Base-by-base conservation (phyloP, 2,113 vertebrate species). In the Scomber scombrus region DNA sequence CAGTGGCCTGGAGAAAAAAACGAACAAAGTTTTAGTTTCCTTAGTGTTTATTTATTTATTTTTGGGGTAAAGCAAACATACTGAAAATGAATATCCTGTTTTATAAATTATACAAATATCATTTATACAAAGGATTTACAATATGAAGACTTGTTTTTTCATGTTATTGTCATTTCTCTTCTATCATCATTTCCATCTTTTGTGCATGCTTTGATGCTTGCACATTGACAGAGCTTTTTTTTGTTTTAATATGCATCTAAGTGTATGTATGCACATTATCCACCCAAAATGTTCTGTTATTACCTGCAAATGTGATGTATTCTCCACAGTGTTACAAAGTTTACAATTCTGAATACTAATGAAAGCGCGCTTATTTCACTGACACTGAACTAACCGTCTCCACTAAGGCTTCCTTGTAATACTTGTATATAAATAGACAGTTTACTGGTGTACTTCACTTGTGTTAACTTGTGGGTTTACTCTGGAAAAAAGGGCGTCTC, bases 401-500 rank as follows among this genome's bases (percentile, higher is more conserved):
- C 21, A 72, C 0, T 11, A 15, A 50, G 26, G 3, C 34, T 46
- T 68, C 54, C 47, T 43, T 12, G 45, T 68, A 51, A 31, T 45
- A 49, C 31, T 43, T 29, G 8, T 51, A 15, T 73, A 73, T 62
- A 80, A 80, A 80, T 73, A 82, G 57, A 66, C 11, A 9, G 11
- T 74, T 71, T 56, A 67, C 47, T 79, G 31, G 40, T 51, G 19
- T 54, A 65, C 43, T 86, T 86, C 68, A 56, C 52, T 72, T 46
- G 65, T 57, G 71, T 78, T 68, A 63, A 80, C 70, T 80, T 80
- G 82, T 80, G 68, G 82, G 21, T 67, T 77, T 52, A 23, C 46
- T 43, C 82, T 50, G 50, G 57, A 64, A 81, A 81, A 54, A 68
- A 71, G 74, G 81, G 85, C 40, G 51, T 86, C 72, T 78, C 72